These are phyloP conservation scores for Eucidaris tribuloides DNA, from an alignment of 35 echinoderm and acorn worm species.

Conservation along the genomic window DNA sequence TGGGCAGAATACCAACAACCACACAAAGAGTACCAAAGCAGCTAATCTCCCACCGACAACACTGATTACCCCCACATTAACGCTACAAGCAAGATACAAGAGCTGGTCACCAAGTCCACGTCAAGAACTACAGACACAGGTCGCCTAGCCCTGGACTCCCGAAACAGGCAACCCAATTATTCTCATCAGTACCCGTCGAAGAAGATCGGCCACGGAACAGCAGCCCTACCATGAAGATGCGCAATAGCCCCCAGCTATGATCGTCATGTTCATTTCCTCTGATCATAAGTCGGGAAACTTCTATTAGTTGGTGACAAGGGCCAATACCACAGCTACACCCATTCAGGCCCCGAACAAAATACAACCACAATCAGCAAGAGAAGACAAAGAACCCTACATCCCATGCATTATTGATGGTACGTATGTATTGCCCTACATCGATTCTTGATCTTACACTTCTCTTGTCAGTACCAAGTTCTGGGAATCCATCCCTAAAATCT, in stretches of 20 bases:
- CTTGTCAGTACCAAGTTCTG: background rate
- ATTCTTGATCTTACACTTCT: background rate
- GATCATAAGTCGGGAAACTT: background rate
- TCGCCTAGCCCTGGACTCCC: background rate
- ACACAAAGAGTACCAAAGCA: background rate
- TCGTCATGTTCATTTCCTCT: constrained; percentile 6
- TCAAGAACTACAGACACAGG: background rate
- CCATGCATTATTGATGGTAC: background rate
- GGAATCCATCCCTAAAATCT: background rate
- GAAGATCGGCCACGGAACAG: background rate
- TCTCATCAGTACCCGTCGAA: background rate
- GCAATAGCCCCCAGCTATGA: background rate
- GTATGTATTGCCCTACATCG: background rate
- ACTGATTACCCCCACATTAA: background rate
- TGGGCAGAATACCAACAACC: background rate
- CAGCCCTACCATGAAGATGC: background rate
- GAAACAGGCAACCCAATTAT: background rate
- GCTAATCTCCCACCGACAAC: no score
- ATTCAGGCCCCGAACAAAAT: background rate
- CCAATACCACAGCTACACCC: background rate
- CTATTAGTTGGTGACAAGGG: constrained; percentile 1
- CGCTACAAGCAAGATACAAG: background rate
- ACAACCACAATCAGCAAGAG: background rate
- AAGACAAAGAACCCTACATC: background rate
- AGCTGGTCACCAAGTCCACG: background rate